Conservation (phyloP, 2,113 vertebrate genomes). For the Myrmecobius fasciatus region DNA sequence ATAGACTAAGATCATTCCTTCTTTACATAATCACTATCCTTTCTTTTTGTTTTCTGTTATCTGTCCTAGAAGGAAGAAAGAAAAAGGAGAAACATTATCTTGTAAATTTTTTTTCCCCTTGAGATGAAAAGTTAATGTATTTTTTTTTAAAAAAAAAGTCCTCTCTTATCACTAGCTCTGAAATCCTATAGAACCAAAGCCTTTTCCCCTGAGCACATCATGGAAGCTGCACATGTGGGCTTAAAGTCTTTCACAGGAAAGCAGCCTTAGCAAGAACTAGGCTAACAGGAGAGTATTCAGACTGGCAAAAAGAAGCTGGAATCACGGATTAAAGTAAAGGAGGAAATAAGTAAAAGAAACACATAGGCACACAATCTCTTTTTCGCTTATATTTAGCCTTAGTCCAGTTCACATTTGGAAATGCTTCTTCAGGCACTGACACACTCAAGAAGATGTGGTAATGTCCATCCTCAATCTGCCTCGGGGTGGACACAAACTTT, state of each 20-base stretch:
- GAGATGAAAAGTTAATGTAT: background rate
- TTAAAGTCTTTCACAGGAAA: background rate
- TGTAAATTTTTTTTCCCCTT: background rate
- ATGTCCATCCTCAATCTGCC: background rate
- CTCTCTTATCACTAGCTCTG: background rate
- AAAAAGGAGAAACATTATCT: background rate
- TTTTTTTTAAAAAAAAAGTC: background rate
- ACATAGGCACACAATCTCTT: background rate
- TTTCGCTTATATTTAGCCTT: background rate
- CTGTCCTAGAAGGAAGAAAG: background rate
- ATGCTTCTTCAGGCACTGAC: background rate
- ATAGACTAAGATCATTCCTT: background rate
- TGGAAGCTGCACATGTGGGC: background rate
- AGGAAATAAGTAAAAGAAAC: background rate
- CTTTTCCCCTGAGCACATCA: background rate
- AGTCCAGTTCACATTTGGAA: background rate
- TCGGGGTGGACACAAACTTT: accelerated
- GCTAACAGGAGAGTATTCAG: background rate
- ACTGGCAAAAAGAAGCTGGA: background rate
- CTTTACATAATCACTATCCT: too few species aligned
- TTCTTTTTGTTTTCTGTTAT: background rate
- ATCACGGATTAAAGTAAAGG: background rate
- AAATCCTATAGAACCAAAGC: background rate
- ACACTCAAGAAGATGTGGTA: too few species aligned
- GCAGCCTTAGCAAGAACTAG: background rate